Conservation (phyloP, 30 jellyfish, hydroid and myxozoan genomes). For the Aurelia aurita region DNA sequence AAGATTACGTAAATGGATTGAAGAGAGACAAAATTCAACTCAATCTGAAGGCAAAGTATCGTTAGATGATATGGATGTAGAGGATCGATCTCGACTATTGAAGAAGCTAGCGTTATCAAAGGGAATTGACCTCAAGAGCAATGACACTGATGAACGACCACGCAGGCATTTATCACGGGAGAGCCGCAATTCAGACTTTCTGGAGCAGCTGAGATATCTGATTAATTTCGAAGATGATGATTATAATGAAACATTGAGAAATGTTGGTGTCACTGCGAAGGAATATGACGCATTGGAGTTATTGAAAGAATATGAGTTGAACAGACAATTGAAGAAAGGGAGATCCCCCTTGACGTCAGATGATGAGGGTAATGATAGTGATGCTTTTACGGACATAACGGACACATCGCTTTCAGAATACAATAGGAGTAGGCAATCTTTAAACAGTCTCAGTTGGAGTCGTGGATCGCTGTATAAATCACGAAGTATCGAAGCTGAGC, state of each 20-base stretch:
- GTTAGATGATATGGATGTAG: slow-evolving; percentile 27
- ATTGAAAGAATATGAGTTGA: slow-evolving; percentile 49
- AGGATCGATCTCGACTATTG: slow-evolving; percentile 51
- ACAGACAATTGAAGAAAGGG: slow-evolving; percentile 52
- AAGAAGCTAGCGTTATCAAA: slow-evolving; percentile 45
- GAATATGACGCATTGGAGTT: slow-evolving; percentile 53
- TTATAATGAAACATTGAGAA: slow-evolving; percentile 10
- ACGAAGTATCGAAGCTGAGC: slow-evolving; percentile 17
- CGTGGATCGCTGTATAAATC: slow-evolving; percentile 54
- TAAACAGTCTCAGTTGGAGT: slow-evolving; percentile 57
- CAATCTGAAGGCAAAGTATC: slow-evolving; percentile 15
- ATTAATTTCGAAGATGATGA: slow-evolving; percentile 70
- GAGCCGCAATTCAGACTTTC: slow-evolving; percentile 52
- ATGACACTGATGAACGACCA: slow-evolving; percentile 18
- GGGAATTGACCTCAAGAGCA: slow-evolving; percentile 39
- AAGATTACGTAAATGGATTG: slow-evolving; percentile 71
- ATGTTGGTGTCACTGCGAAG: slow-evolving; percentile 20
- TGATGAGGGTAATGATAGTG: slow-evolving; percentile 81
- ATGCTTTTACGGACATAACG: slow-evolving; percentile 80
- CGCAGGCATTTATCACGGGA: slow-evolving; percentile 23
- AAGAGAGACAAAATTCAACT: slow-evolving; percentile 54
- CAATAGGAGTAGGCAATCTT: slow-evolving; percentile 46
- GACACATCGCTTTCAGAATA: slow-evolving; percentile 75
- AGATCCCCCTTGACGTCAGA: slow-evolving; percentile 67
- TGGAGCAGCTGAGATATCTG: slow-evolving; percentile 58